phyloP scores from a whole-genome alignment of 1,140 invertebrate genomes.

The Melitaea cinxia region DNA sequence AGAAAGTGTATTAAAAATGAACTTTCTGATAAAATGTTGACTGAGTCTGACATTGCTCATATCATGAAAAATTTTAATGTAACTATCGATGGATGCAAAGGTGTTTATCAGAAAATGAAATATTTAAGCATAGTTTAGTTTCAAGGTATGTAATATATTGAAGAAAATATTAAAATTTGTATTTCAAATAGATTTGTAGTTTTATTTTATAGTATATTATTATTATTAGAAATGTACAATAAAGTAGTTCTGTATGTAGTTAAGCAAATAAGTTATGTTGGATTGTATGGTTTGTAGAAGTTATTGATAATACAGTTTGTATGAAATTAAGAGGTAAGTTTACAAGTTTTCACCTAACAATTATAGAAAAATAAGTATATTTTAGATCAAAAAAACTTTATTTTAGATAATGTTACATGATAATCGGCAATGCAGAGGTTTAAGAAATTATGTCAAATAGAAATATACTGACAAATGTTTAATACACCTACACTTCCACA shows the following conservation, averaged over 20 bases:
- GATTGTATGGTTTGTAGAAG: too few species aligned
- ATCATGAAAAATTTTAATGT: slow-evolving; percentile 69
- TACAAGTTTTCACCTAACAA: too few species aligned
- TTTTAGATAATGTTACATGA: slow-evolving; percentile 80
- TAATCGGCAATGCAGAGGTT: slow-evolving; percentile 80
- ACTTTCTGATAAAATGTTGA: slow-evolving; percentile 42
- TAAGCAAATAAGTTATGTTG: neutral
- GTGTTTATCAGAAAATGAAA: slow-evolving; percentile 68
- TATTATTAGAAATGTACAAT: neutral
- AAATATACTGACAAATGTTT: slow-evolving; percentile 78
- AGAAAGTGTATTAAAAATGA: slow-evolving; percentile 64
- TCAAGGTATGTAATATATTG: slow-evolving; percentile 44
- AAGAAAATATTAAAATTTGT: slow-evolving; percentile 12
- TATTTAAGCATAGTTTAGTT: slow-evolving; percentile 52
- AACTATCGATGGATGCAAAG: slow-evolving; percentile 70
- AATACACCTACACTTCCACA: slow-evolving; percentile 77
- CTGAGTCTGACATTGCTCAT: slow-evolving; percentile 44
- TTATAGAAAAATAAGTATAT: slow-evolving; percentile 5
- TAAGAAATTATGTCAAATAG: slow-evolving; percentile 78
- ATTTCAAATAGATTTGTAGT: slow-evolving; percentile 35
- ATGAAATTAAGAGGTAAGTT: too few species aligned
- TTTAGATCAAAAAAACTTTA: slow-evolving; percentile 80
- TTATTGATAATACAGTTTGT: too few species aligned
- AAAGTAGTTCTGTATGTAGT: neutral
- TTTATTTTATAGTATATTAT: slow-evolving; percentile 5